Evolutionary conservation across 2,797 vertebrate genomes (phyloP), one percentile per base, ranked within the genome.

Genomic region (Mormyrus proboscirostris): DNA sequence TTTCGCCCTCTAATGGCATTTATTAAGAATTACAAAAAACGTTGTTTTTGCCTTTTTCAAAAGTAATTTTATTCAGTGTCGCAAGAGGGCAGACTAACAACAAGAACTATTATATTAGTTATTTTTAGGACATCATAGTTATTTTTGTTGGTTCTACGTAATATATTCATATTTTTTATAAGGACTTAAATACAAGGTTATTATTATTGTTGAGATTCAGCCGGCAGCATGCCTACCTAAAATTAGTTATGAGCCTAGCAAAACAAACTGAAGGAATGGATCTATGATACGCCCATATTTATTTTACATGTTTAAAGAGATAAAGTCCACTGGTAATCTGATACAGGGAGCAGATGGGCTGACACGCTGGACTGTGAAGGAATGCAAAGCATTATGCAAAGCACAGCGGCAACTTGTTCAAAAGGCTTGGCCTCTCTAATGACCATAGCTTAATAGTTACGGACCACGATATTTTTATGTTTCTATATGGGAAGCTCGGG

Each of bases 301-400:
- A 73, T 73, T 73, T 73, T 73, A 14, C 69, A 73, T 33, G 69
- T 73, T 38, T 73, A 73, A 73, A 73, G 69, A 73, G 69, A 73
- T 73, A 73, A 73, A 73, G 69, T 73, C 69, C 69, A 73, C 69
- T 38, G 69, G 69, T 73, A 73, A 73, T 73, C 33, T 73, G 69
- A 73, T 73, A 73, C 4, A 73, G 69, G 2, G 33, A 73, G 69
- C 12, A 73, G 69, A 73, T 73, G 69, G 14, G 33, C 69, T 73
- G 69, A 38, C 33, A 38, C 33, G 69, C 69, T 73, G 33, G 69
- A 38, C 69, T 16, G 12, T 16, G 33, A 38, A 2, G 29, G 29
- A 38, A 73, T 38, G 1, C 29, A 33, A 33, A 1, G 29, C 29
- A 33, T 38, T 33, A 73, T 73, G 4, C 29, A 73, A 73, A 38